Evolutionary conservation across 1,140 invertebrate species (phyloP).

Genomic region (Pseudoatta argentina): DNA sequence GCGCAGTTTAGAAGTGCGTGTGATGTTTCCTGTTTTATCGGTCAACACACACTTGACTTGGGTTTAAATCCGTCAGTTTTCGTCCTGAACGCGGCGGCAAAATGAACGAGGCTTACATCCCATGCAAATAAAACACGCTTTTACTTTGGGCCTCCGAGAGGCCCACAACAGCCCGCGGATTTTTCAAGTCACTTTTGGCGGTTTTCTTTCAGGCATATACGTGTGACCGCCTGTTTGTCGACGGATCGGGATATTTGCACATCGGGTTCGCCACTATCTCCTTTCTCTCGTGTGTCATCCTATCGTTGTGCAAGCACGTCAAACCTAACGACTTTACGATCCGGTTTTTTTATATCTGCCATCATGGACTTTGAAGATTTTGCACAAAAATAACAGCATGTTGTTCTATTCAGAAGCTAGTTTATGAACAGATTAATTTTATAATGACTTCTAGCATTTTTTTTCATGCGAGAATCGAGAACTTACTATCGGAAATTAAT

Average conservation of each 20-base stretch:
- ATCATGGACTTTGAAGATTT: background rate
- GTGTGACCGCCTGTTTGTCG: slow-evolving; percentile 75
- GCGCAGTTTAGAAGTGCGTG: slow-evolving; percentile 70
- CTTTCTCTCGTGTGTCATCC: slow-evolving; percentile 51
- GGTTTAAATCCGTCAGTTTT: slow-evolving; percentile 76
- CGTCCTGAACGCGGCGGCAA: slow-evolving; percentile 28
- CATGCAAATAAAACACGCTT: slow-evolving; percentile 67
- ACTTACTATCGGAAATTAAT: slow-evolving; percentile 54
- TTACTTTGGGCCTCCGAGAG: slow-evolving; percentile 36
- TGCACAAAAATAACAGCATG: background rate
- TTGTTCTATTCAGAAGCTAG: background rate
- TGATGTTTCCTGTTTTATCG: slow-evolving; percentile 77
- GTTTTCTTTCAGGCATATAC: slow-evolving; percentile 56
- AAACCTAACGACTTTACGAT: slow-evolving; percentile 52
- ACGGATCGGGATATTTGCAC: slow-evolving; percentile 76
- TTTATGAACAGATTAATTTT: slow-evolving; percentile 16
- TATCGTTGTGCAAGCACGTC: slow-evolving; percentile 64
- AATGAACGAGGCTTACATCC: slow-evolving; percentile 29
- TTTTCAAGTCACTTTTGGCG: slow-evolving; percentile 61
- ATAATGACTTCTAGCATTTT: background rate
- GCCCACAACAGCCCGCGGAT: slow-evolving; percentile 64
- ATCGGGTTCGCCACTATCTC: slow-evolving; percentile 53
- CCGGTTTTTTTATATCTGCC: background rate
- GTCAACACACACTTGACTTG: slow-evolving; percentile 73
- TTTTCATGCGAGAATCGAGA: background rate